Base-by-base conservation (phyloP, 2,797 vertebrate species). In the Galagoides demidoff region DNA sequence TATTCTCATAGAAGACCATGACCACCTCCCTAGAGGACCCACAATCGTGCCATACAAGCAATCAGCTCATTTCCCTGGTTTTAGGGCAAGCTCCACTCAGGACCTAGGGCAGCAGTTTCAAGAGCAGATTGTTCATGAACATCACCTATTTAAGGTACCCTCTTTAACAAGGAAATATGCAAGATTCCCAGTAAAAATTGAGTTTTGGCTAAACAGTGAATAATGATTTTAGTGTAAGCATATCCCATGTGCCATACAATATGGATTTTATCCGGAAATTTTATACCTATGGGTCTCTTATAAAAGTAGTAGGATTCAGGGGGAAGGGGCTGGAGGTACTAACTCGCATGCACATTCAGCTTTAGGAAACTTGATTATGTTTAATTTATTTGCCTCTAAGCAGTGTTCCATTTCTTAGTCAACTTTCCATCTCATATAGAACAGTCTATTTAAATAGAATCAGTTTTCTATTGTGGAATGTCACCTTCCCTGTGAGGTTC, bases 251-350 rank as follows among this genome's bases (percentile, higher is more conserved):
- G 37, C 45, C 31, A 37, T 27, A 16, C 45, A 52, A 82, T 55
- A n/a, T 57, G 89, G 39, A 76, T 87, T 93, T 93, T 84, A 70
- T 61, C 27, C 76, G 37, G 66, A 93, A 86, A 73, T 85, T 12
- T 31, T 79, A 39, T n/a, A 12, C 22, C 14, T 70, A 37, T 61
- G 16, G 7, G 17, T 22, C 57, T 89, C 19, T 43, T 76, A 3
- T 93, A 73, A 94, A 92, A 93, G 71, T 49, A 37, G 16, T 71
- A 14, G 27, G 14, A 52, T 52, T 4, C 0, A 0, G 49, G 49
- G 49, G 4, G 14, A 3, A 14, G 12, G 13, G 49, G 49, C 3
- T 64, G 52, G 17, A 29, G 9, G 4, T 13, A 22, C 16, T 87
- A 49, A 92, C 63, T 84, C 71, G 68, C 77, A 85, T 64, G 64